Evolutionary conservation across 2,888 invertebrate species (phyloP), one percentile per base, ranked within the genome.

Genomic region (Sarcophaga subvicina): DNA sequence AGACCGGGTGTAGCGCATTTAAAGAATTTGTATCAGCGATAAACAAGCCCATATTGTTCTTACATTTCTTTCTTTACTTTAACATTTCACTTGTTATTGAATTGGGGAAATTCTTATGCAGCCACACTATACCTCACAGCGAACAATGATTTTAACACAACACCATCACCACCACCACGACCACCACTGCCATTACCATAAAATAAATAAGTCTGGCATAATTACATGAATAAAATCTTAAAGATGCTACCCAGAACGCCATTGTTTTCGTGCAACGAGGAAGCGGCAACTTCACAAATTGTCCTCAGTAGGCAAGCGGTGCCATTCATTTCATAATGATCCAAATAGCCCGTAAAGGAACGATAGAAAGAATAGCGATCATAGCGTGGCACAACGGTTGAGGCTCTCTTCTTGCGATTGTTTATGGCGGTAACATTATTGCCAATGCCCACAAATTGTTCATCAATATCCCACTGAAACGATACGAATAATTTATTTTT

Each of bases 181-280:
- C n/a, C 6, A 54, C 12, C 17, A 54, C 17, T 17, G 17, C 54
- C 17, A 14, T 14, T 17, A 37, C 17, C 6, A 59, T 59, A 67
- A 20, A 47, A 22, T 14, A 62, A 54, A 54, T 54, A 70, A 75
- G 47, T 72, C n/a, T 11, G 54, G 25, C 64, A 76, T 89, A 94
- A 95, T 95, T 94, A 96, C 96, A 96, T 95, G 86, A 96, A 95
- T 84, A 96, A 91, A 60, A 96, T 94, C 90, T 96, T 95, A 60
- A 96, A 93, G 86, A 96, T 91, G 91, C 95, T 95, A 45, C 96
- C 95, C 79, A 96, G 90, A 63, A 96, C 93, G n/a, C 96, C 96
- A 91, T 95, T 95, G 90, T 94, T 90, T 49, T 81, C 90, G 80
- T 91, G 90, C 79, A 93, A 71, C 20, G 80, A 75, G 2, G 91